Percentiles rank a stretch among this genome's conserved stretches.
Conservation (phyloP, 2,888 invertebrate genomes). For the Drosophila sordidapex region DNA sequence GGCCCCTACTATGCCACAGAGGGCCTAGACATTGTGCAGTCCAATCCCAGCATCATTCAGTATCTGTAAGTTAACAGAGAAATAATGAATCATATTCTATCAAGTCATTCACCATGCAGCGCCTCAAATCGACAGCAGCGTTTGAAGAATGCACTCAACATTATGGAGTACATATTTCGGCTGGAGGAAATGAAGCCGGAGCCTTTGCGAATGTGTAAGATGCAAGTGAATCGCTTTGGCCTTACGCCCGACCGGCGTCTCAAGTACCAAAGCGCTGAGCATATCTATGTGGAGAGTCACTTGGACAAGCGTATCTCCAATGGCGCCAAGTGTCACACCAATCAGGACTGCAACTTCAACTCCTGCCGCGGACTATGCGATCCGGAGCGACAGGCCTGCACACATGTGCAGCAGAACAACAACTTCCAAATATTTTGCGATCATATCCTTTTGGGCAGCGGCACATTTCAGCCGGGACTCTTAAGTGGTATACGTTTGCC, state of each 20-base stretch:
- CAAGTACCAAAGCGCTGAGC: conserved; percentile 83
- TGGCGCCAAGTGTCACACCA: conserved; percentile 73
- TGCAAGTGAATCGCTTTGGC: conserved; percentile 82
- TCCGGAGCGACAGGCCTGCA: conserved; percentile 71
- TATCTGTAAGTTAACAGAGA: conserved; percentile 77
- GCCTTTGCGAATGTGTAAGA: conserved; percentile 83
- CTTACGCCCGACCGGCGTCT: conserved; percentile 78
- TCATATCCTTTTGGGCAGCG: conserved; percentile 78
- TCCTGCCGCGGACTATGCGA: conserved; percentile 82
- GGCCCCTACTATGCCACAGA: conserved; percentile 84
- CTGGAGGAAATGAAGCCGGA: conserved; percentile 84
- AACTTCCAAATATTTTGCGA: conserved; percentile 84
- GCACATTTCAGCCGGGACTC: conserved; percentile 81
- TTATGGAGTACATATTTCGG: conserved; percentile 83
- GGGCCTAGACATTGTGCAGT: conserved; percentile 77
- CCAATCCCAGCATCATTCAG: conserved; percentile 78
- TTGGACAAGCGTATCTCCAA: conserved; percentile 81
- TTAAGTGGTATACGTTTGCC: conserved; percentile 79
- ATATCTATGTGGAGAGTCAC: conserved; percentile 81
- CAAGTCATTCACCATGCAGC: conserved; percentile 28
- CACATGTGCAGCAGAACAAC: conserved; percentile 82
- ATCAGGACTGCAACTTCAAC: conserved; percentile 80
- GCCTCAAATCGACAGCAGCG: conserved; percentile 82
- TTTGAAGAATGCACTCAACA: conserved; percentile 81
- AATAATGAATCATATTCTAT: no score